Evolutionary conservation across 1,140 invertebrate genomes (phyloP), one percentile per base, ranked within the genome.

Genomic region (Sipha flava): DNA sequence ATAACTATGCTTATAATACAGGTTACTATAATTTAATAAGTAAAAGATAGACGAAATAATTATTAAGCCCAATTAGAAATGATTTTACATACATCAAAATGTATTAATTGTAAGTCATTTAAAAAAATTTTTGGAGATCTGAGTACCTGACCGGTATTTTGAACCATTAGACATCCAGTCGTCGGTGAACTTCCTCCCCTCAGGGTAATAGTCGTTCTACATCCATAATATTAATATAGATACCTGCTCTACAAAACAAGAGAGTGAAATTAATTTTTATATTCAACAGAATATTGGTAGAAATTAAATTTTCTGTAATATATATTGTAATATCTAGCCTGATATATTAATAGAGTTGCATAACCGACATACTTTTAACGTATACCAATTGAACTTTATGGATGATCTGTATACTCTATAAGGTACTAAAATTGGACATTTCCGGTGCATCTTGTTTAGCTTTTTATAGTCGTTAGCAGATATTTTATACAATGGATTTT

Each of bases 161-260:
- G 16, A 59, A 37, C 16, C n/a, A 43, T 54, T 59, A 77, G 73
- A 77, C 73, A 43, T 59, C 73, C 9, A 77, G 73, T 77, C 73
- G 73, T 59, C 73, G 34, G 49, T 43, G 49, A 40, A 40, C 21
- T 59, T 57, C 34, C 34, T 57, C 16, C 52, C 49, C 31, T 29
- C 3, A 31, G 73, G 66, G 43, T 47, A 14, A 59, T 10, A 26
- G 4, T n/a, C 49, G 73, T 43, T 54, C 73, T 43, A 77, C 49
- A 59, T 77, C 52, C 73, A 59, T 59, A 77, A 77, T 31, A 59
- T 77, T 59, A 59, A 12, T 66, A 40, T 34, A 62, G 59, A 34
- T 62, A 62, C 59, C 21, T 9, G 4, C 18, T 37, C 9, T 3
- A n/a, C 43, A 66, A 66, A 66, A 77, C 37, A 59, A 77, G 49